Evolutionary conservation across 1,140 invertebrate species (phyloP), one percentile per base, ranked within the genome.

Genomic region (Dysdera silvatica): DNA sequence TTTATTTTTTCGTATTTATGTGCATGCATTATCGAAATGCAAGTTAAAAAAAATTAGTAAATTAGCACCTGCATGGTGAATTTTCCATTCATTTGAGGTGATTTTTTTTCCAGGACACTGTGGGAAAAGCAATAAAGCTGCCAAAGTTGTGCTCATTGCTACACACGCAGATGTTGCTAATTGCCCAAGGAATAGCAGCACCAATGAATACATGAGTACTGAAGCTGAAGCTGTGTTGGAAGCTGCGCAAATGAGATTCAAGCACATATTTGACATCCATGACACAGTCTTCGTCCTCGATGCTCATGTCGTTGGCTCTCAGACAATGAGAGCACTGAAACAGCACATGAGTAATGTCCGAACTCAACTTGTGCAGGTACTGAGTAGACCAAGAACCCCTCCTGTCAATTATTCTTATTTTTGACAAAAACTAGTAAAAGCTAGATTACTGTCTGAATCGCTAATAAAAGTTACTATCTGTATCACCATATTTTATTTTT

Each of bases 151-250:
- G 8, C 72, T 87, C 26, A 76, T 87, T 7, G 86, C 82, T 7
- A 86, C 85, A 0, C 84, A 87, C 72, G 83, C 84, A 12, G 83
- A 85, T 70, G 68, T 73, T 5, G 77, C 77, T 0, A 69, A 77
- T 16, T 58, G 81, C 45, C 41, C 40, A 24, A 40, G 53, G 8
- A 58, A 41, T 48, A 76, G 75, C 12, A 70, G 76, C 29, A 74
- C 79, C 23, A 82, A 81, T 31, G 82, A 82, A 66, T 83, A 81
- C 74, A 72, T 80, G 10, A 79, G 78, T 70, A 76, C 79, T n/a
- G 81, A 83, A 56, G 80, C 80, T 3, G 78, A 80, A 51, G 77
- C 77, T 32, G 76, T 85, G 33, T 71, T 85, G 41, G 70, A 76
- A 41, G 81, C 78, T 65, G 75, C 80, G 29, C 74, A 68, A 23